Evolutionary conservation across 2,113 vertebrate genomes (phyloP).

Genomic region (Pipa parva): DNA sequence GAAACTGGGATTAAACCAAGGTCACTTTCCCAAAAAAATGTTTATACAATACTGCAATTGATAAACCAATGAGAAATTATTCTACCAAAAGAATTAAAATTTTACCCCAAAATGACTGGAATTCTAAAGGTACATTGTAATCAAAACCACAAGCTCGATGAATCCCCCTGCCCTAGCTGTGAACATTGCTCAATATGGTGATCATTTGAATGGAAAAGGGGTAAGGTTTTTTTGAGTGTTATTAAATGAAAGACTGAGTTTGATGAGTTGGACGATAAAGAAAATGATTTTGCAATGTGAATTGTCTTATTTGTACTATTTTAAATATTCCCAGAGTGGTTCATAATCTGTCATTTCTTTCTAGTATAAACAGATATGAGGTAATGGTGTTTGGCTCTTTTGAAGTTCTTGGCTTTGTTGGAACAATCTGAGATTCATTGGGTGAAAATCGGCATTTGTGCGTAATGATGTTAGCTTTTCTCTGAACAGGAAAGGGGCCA

Average conservation of each 20-base stretch:
- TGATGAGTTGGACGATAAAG: neutral
- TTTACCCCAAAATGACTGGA: no score
- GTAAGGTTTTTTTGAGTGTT: neutral
- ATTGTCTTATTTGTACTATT: constrained; percentile 21
- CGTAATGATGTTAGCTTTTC: constrained; percentile 24
- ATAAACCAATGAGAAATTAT: no score
- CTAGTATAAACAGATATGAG: constrained; percentile 35
- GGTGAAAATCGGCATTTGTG: constrained; percentile 18
- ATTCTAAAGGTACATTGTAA: neutral
- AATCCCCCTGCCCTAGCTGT: neutral
- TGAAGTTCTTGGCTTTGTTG: constrained; percentile 36
- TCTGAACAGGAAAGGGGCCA: constrained; percentile 6
- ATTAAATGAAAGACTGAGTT: neutral
- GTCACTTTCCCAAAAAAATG: no score
- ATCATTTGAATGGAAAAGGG: neutral
- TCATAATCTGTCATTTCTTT: constrained; percentile 35
- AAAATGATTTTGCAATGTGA: constrained; percentile 10
- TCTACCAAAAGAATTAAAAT: no score
- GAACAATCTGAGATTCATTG: constrained; percentile 35
- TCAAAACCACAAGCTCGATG: neutral
- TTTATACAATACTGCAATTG: no score
- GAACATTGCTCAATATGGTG: neutral
- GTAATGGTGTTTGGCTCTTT: constrained; percentile 38
- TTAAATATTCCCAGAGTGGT: constrained; percentile 30
- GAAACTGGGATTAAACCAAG: no score